Conservation (phyloP, 2,113 vertebrate genomes). For the Bubo bubo region DNA sequence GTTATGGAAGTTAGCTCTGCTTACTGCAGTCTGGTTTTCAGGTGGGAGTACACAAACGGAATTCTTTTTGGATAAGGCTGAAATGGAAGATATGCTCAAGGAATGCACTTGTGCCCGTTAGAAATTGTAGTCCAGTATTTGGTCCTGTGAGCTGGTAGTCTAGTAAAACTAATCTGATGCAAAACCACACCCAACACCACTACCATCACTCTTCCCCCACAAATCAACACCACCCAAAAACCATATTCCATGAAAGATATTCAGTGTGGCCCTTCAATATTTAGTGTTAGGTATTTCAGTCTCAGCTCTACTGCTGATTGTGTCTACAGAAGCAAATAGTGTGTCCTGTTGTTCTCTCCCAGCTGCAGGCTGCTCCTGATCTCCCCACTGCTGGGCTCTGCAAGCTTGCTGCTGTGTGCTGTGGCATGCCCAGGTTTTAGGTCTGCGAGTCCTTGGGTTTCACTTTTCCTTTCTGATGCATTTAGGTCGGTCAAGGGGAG, state of each 20-base stretch:
- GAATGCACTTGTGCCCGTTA: accelerated
- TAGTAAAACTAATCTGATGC: not conserved
- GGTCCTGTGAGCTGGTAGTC: not conserved
- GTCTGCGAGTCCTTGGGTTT: not conserved
- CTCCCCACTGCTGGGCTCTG: not conserved
- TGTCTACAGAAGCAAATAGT: not conserved
- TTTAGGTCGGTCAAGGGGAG: not conserved
- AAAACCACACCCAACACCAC: not conserved
- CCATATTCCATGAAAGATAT: not conserved
- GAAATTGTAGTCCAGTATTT: not conserved
- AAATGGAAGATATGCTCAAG: not conserved
- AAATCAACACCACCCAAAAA: not conserved
- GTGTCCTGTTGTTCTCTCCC: not conserved
- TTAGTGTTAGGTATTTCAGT: not conserved
- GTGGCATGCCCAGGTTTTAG: not conserved
- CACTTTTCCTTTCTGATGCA: not conserved
- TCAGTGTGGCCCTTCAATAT: not conserved
- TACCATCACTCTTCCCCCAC: too few relatives aligned
- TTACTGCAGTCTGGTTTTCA: not conserved
- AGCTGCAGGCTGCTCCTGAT: not conserved
- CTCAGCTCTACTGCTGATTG: not conserved
- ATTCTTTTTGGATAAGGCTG: not conserved
- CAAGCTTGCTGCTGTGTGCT: not conserved
- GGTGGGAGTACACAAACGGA: not conserved
- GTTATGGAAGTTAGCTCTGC: not conserved